A percentile compares a stretch with the other conserved stretches of the same genome.
Conservation (phyloP, 2,888 invertebrate species). For the Heliconius cydno region DNA sequence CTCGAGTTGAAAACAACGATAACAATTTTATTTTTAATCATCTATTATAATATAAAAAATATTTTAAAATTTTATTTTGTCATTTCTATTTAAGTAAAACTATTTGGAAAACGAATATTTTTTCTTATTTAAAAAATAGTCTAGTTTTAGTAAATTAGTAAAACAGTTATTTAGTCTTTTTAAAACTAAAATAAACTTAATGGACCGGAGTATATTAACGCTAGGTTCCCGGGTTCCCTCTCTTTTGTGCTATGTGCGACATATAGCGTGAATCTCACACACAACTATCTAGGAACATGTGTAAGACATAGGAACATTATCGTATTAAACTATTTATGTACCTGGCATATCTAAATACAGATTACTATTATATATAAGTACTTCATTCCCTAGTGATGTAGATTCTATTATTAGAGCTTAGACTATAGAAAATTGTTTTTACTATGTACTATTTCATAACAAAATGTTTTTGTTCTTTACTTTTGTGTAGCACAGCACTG, state of each 20-base stretch:
- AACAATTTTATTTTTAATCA: background rate
- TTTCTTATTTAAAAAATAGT: background rate
- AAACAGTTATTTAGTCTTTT: too few relatives aligned
- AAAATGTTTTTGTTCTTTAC: background rate
- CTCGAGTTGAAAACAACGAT: slow-evolving; percentile 20
- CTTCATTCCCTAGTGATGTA: slow-evolving; percentile 15
- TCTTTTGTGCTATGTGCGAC: too few relatives aligned
- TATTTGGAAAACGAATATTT: background rate
- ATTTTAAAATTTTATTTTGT: background rate
- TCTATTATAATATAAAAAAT: background rate
- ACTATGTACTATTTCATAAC: too few relatives aligned
- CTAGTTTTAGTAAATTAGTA: too few relatives aligned
- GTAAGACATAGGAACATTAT: background rate
- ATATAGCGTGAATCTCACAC: too few relatives aligned
- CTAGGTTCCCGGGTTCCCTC: too few relatives aligned
- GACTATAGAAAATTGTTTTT: background rate
- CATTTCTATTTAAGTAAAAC: background rate
- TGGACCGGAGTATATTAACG: background rate
- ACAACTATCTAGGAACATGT: background rate
- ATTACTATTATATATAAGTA: slow-evolving; percentile 15
- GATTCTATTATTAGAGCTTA: background rate
- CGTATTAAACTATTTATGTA: slow-evolving; percentile 11
- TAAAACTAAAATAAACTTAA: background rate
- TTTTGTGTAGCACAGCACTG: too few relatives aligned
- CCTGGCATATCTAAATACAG: slow-evolving; percentile 17